These are phyloP conservation scores for Xestia xanthographa DNA, from an alignment of 2,888 invertebrate species.

Conservation along the genomic window DNA sequence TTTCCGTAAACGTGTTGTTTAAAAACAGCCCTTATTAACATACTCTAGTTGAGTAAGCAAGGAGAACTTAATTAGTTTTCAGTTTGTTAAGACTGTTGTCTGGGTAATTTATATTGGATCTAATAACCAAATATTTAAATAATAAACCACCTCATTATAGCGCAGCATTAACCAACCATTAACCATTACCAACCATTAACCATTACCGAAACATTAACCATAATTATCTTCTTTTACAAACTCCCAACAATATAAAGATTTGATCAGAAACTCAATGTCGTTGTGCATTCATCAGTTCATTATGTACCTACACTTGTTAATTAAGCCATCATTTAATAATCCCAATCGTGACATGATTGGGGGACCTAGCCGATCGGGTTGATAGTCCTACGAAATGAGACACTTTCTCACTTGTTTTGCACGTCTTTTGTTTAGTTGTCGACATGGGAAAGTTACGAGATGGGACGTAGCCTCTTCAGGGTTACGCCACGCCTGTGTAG, in stretches of 20 bases:
- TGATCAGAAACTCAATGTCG: background rate
- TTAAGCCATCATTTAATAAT: background rate
- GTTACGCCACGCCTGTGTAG: too few species aligned
- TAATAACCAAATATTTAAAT: background rate
- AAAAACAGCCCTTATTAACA: conserved; percentile 30
- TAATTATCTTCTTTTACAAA: background rate
- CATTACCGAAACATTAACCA: too few species aligned
- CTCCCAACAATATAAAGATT: background rate
- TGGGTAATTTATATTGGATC: background rate
- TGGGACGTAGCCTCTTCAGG: too few species aligned
- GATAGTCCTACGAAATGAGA: too few species aligned
- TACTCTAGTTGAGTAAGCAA: conserved; percentile 1
- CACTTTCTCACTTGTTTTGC: too few species aligned
- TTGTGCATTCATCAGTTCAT: background rate
- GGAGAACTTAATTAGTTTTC: conserved; percentile 34
- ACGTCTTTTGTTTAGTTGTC: too few species aligned
- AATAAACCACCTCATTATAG: background rate
- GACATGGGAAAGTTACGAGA: too few species aligned
- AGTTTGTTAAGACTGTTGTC: conserved; percentile 1
- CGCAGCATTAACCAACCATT: too few species aligned
- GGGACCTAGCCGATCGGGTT: too few species aligned
- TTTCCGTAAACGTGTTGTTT: conserved; percentile 20
- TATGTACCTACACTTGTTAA: background rate
- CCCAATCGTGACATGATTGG: background rate
- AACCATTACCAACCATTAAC: too few species aligned